Evolutionary conservation across 2,113 vertebrate species (phyloP), one percentile per base, ranked within the genome.

Genomic region (Vidua macroura): DNA sequence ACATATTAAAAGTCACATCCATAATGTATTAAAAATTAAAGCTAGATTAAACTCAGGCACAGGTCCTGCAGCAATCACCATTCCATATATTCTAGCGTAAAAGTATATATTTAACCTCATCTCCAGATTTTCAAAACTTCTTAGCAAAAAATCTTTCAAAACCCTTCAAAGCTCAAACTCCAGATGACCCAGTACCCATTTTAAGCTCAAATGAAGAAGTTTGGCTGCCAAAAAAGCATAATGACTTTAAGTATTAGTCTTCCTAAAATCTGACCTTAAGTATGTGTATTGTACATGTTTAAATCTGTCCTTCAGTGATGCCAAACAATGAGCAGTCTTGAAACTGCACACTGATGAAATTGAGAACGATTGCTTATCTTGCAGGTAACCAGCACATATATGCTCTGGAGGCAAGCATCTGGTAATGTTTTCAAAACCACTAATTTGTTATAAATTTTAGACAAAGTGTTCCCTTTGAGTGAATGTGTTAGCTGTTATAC

Each of bases 361-460:
- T 23, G 30, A 92, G 41, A 81, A 19, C 0, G 1, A 51, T 27
- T 86, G 10, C 80, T 85, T 90, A 30, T 69, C 53, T 88, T 92
- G 14, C 31, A 88, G 72, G 79, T 77, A 86, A 86, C n/a, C 11
- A 43, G 33, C 12, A 33, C 18, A 28, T 43, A 56, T 25, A 53
- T 78, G 27, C 23, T 92, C 77, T 56, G 15, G 46, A 91, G 28
- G 11, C 9, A 94, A 92, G 44, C 33, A 68, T 78, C 48, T 72
- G 62, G 10, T 39, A 80, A 84, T 66, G 51, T 77, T 80, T 91
- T 51, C 14, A 93, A 95, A 94, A 77, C 51, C 63, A 77, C 43
- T 77, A 59, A 94, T 90, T 88, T 90, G 51, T 83, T 88, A 83
- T 18, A 80, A 74, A 83, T 87, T 91, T 93, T 67, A 75, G 59